Conservation (phyloP, 1,140 invertebrate species). For the Cyphomyrmex costatus region DNA sequence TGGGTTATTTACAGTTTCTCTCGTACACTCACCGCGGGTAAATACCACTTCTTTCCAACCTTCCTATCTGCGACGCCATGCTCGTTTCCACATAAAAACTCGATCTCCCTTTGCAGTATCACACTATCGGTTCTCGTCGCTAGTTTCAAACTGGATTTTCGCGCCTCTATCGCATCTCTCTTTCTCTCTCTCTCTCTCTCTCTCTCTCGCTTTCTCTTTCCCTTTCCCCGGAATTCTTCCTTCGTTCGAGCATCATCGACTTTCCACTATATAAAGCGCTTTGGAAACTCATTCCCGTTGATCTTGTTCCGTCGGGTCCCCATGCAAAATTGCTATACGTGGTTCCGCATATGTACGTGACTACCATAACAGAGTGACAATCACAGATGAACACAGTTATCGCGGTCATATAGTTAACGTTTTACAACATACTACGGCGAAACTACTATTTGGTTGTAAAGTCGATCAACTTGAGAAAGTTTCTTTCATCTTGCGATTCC, state of each 20-base stretch:
- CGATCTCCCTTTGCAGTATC: conserved; percentile 49
- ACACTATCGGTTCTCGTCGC: conserved; percentile 56
- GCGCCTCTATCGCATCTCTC: conserved; percentile 62
- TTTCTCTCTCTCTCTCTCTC: conserved; percentile 5
- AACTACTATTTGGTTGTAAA: conserved; percentile 10
- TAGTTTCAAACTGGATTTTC: conserved; percentile 73
- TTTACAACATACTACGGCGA: conserved; percentile 13
- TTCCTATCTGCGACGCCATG: conserved; percentile 37
- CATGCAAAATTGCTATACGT: conserved; percentile 72
- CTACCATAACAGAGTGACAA: conserved; percentile 47
- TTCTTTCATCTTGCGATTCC: neutral
- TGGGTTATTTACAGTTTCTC: conserved; percentile 55
- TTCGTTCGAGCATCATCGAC: conserved; percentile 45
- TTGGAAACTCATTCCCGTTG: conserved; percentile 56
- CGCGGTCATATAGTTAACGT: conserved; percentile 32
- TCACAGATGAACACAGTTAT: conserved; percentile 35
- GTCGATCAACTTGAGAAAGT: neutral
- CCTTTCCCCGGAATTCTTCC: neutral
- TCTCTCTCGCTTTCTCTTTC: neutral
- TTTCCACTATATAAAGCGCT: conserved; percentile 31
- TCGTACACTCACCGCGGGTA: conserved; percentile 33
- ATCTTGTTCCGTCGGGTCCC: conserved; percentile 64
- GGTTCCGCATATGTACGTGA: conserved; percentile 70
- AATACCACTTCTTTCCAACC: conserved; percentile 30
- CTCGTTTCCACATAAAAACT: conserved; percentile 59